These are phyloP conservation scores for Burhinus oedicnemus DNA, from an alignment of 2,113 vertebrate species.

Conservation along the genomic window DNA sequence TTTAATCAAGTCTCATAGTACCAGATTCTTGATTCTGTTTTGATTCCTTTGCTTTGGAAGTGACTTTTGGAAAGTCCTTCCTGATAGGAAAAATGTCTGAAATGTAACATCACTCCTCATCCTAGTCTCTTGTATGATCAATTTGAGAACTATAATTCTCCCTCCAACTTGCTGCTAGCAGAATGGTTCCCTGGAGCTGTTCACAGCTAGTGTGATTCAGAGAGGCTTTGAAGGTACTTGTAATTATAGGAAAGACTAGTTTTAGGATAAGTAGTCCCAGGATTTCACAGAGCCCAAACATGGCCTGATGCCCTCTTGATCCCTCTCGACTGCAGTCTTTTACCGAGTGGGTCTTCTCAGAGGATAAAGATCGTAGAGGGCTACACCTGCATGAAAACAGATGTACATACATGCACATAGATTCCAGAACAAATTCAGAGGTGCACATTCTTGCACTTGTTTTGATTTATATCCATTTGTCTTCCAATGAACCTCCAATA, in stretches of 20 bases:
- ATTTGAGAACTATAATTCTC: neutral
- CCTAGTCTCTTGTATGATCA: neutral
- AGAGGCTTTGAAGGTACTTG: neutral
- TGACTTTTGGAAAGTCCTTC: neutral
- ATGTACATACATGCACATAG: accelerated
- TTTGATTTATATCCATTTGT: neutral
- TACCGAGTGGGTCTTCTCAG: neutral
- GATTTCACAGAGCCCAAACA: neutral
- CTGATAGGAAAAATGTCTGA: neutral
- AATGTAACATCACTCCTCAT: neutral
- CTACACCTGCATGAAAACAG: neutral
- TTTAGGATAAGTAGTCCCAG: neutral
- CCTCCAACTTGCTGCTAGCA: neutral
- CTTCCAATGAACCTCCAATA: neutral
- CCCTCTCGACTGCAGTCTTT: neutral
- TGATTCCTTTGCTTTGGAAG: neutral
- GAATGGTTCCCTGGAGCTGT: neutral
- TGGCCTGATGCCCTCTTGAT: neutral
- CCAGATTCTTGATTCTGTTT: neutral
- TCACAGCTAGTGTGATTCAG: neutral
- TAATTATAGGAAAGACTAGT: neutral
- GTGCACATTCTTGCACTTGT: neutral
- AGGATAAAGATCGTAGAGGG: neutral
- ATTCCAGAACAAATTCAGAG: neutral
- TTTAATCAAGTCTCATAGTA: neutral